Evolutionary conservation across 1,140 invertebrate species (phyloP), one percentile per base, ranked within the genome.

Genomic region (Caenorhabditis tropicalis): DNA sequence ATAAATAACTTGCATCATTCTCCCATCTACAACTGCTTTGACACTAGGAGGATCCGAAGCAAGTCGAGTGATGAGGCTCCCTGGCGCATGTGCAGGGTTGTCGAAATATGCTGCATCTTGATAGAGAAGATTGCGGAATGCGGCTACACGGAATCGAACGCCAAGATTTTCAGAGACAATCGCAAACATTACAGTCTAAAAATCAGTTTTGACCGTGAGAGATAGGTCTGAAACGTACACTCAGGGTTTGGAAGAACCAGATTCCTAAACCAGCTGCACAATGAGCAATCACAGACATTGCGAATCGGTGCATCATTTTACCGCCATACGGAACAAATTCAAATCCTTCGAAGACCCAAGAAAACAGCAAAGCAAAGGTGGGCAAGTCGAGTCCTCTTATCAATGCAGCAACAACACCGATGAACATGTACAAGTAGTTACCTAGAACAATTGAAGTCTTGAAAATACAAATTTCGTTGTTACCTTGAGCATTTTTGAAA

Each of bases 31-130:
- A 16, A 92, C 65, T 24, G 65, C 36, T 88, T 93, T 92, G 7
- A 93, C 91, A 85, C 90, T 91, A 7, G 92, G 92, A 53, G 93
- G 91, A 88, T 93, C 93, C 9, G 91, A 91, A 21, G 93, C 90
- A 19, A 93, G 89, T 82, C 93, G 86, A 9, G 92, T 92, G 24
- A 90, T 90, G 29, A 93, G 82, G 33, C 91, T 91, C 39, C 93
- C 93, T 58, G 91, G 89, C 39, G 88, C 88, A 87, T 93, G 93
- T 19, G 89, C 89, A 2, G 91, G 88, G 49, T 92, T 88, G 89
- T 93, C 93, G 90, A 92, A 93, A 86, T 88, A 93, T 6, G 90
- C 81, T 56, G 93, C 92, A 53, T 93, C 92, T 91, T 92, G 36
- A 49, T 91, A 87, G n/a, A 93, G 49, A 87, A 93, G 91, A 29